phyloP scores from a whole-genome alignment of 2,797 vertebrate species.

The Chelidonichthys spinosus region DNA sequence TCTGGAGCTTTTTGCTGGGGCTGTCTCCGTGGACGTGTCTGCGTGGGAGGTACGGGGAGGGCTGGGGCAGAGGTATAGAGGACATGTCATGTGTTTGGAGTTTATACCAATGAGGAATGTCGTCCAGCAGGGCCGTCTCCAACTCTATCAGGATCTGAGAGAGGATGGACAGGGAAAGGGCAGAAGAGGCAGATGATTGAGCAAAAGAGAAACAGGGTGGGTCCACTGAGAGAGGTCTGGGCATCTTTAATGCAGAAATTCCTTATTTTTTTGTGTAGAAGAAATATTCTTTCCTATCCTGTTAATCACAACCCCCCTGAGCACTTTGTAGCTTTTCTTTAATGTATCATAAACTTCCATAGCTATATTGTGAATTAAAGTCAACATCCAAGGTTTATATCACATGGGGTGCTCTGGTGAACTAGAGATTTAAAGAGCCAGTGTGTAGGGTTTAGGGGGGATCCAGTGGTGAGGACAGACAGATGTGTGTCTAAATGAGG shows the following conservation, averaged over 20 bases:
- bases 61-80: slow-evolving; percentile 95
- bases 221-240: neutral
- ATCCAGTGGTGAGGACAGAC: too few relatives aligned
- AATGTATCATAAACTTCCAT: neutral
- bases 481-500: too few relatives aligned
- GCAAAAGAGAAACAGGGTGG: neutral
- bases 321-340: too few relatives aligned
- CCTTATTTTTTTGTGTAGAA: too few relatives aligned
- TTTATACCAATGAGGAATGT: slow-evolving; percentile 97
- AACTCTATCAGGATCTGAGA: slow-evolving; percentile 95
- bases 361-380: neutral
- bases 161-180: neutral
- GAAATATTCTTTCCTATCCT: too few relatives aligned
- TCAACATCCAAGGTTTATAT: neutral
- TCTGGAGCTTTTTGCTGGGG: slow-evolving; percentile 97
- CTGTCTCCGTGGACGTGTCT: slow-evolving; percentile 93
- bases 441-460: neutral
- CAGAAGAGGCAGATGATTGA: neutral
- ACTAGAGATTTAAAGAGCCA: neutral
- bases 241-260: neutral
- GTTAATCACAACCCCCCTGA: too few relatives aligned
- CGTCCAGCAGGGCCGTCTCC: slow-evolving; percentile 96
- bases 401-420: neutral
- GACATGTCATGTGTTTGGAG: slow-evolving; percentile 95
- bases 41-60: slow-evolving; percentile 94